A percentile compares a stretch with the other conserved stretches of the same genome.
phyloP scores from a whole-genome alignment of 2,113 vertebrate genomes.

The Oncorhynchus kisutch region DNA sequence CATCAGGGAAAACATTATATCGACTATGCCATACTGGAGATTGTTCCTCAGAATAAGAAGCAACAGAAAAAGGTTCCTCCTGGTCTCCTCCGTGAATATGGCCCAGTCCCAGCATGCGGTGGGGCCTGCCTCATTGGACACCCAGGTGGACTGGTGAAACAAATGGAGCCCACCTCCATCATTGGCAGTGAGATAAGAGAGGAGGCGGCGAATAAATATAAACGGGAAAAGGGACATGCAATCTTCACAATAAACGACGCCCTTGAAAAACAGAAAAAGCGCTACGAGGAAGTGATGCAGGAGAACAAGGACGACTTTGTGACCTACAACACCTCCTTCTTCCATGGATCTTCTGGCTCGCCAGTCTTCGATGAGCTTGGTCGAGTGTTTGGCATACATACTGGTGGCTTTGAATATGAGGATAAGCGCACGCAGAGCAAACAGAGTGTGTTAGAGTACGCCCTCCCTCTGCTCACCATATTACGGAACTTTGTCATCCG shows the following conservation, averaged over 20 bases:
- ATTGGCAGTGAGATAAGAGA: neutral
- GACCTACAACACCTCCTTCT: constrained; percentile 6
- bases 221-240: neutral
- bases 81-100: neutral
- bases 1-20: neutral
- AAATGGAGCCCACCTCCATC: neutral
- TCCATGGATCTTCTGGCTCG: constrained; percentile 6
- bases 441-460: neutral
- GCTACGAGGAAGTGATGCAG: neutral
- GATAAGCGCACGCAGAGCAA: neutral
- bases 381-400: neutral
- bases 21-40: neutral
- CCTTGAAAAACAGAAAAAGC: neutral
- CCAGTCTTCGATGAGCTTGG: constrained; percentile 1
- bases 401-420: neutral
- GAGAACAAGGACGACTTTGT: neutral
- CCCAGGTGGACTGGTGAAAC: neutral
- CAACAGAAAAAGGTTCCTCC: neutral
- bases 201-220: neutral
- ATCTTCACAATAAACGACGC: neutral
- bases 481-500: neutral
- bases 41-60: neutral
- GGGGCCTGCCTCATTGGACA: constrained; percentile 5
- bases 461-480: neutral
- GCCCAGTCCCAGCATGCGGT: neutral